Evolutionary conservation across 2,888 invertebrate species (phyloP).

Genomic region (Abrostola triplasia): DNA sequence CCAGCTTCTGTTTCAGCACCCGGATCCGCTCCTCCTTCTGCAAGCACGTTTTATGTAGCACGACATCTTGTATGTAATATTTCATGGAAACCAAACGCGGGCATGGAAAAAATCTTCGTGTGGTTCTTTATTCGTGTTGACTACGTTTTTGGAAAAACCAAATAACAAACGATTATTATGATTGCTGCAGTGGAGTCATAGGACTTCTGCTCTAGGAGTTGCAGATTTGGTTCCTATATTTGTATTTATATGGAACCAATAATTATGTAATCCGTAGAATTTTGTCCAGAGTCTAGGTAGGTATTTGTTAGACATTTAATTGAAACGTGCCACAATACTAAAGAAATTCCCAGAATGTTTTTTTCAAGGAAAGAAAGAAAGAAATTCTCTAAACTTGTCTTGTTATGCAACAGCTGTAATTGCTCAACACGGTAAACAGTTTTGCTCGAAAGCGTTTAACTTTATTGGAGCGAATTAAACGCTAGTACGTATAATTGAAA

Average conservation of each 20-base stretch:
- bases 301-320: too few relatives aligned
- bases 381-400: slow-evolving; percentile 26
- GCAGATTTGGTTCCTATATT: too few relatives aligned
- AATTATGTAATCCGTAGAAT: too few relatives aligned
- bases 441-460: slow-evolving; percentile 40
- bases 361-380: background rate
- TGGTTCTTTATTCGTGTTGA: too few relatives aligned
- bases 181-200: too few relatives aligned
- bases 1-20: slow-evolving; percentile 93
- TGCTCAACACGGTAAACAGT: slow-evolving; percentile 38
- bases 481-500: slow-evolving; percentile 31
- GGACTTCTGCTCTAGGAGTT: too few relatives aligned
- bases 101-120: too few relatives aligned
- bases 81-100: too few relatives aligned
- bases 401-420: slow-evolving; percentile 35
- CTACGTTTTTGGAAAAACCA: too few relatives aligned
- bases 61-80: too few relatives aligned
- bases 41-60: slow-evolving; percentile 49
- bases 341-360: background rate
- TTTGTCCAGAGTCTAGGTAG: too few relatives aligned
- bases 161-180: too few relatives aligned
- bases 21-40: slow-evolving; percentile 97
- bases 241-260: slow-evolving; percentile 1
- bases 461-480: slow-evolving; percentile 43
- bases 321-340: background rate